Evolutionary conservation across 2,113 vertebrate genomes (phyloP).

Genomic region (Okapia johnstoni): DNA sequence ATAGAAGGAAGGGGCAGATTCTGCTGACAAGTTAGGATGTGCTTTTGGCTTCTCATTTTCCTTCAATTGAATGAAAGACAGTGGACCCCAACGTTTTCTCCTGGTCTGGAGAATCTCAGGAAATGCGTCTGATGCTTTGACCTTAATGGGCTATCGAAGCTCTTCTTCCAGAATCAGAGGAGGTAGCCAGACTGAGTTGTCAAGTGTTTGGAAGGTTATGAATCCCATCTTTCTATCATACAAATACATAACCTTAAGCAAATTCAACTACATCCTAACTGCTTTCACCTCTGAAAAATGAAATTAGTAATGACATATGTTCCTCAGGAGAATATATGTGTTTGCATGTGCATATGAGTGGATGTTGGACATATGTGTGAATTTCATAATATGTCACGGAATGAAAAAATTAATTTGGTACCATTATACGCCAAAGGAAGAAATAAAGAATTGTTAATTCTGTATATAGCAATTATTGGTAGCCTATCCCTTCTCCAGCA

Average conservation of each 20-base stretch:
- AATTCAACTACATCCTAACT: background rate
- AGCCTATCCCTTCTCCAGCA: background rate
- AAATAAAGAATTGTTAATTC: background rate
- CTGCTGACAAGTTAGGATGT: background rate
- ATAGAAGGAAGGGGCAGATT: background rate
- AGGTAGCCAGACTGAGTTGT: background rate
- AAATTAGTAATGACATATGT: background rate
- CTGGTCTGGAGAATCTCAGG: background rate
- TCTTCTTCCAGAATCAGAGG: background rate
- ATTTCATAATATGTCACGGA: background rate
- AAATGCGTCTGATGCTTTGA: background rate
- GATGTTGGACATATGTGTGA: background rate
- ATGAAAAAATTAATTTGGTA: background rate
- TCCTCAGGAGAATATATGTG: background rate
- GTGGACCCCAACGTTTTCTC: background rate
- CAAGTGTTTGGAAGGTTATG: background rate
- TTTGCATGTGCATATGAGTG: background rate
- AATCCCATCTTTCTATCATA: background rate
- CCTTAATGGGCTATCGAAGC: background rate
- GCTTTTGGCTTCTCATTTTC: background rate
- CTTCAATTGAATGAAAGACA: background rate
- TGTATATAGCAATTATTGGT: background rate
- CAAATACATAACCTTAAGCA: background rate
- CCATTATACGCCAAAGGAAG: background rate
- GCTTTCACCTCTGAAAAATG: background rate